phyloP scores from a whole-genome alignment of 1,140 invertebrate species.

The Forficula auricularia region DNA sequence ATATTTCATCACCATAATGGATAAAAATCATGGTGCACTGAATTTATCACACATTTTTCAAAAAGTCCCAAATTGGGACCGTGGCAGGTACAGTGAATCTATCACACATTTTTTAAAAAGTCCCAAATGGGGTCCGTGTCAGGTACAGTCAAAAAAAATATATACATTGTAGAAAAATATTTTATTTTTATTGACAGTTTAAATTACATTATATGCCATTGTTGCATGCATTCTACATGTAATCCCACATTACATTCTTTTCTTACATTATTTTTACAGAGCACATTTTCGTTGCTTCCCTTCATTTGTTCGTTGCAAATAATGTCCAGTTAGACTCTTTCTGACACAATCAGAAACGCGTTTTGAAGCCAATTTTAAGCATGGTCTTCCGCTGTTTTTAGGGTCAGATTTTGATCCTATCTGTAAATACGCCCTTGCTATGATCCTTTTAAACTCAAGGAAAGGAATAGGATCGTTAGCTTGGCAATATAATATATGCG shows the following conservation, averaged over 20 bases:
- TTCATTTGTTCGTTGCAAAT: conserved; percentile 11
- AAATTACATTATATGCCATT: conserved; percentile 6
- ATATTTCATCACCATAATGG: no score
- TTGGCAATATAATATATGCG: conserved; percentile 12
- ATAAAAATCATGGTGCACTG: no score
- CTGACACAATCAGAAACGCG: conserved; percentile 7
- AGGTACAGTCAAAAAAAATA: no score
- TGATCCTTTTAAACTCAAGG: conserved; percentile 11
- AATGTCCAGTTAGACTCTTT: conserved; percentile 8
- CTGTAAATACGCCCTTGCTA: conserved; percentile 12
- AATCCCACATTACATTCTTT: conserved; percentile 13
- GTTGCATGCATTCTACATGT: conserved; percentile 5
- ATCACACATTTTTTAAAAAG: no score
- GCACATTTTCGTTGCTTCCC: conserved; percentile 16
- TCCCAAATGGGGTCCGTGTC: no score
- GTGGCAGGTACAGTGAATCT: no score
- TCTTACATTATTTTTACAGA: conserved; percentile 14
- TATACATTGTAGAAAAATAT: no score
- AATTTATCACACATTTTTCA: no score
- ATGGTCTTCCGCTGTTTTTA: conserved; percentile 10
- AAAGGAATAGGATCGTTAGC: conserved; percentile 12
- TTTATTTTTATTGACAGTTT: conserved; percentile 5
- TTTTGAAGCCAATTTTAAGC: conserved; percentile 6
- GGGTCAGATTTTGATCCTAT: conserved; percentile 12
- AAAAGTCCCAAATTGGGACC: no score